Percentiles rank a stretch among this genome's conserved stretches.
phyloP scores from a whole-genome alignment of 1,140 invertebrate genomes.

The honey bee (Apis mellifera) region DNA sequence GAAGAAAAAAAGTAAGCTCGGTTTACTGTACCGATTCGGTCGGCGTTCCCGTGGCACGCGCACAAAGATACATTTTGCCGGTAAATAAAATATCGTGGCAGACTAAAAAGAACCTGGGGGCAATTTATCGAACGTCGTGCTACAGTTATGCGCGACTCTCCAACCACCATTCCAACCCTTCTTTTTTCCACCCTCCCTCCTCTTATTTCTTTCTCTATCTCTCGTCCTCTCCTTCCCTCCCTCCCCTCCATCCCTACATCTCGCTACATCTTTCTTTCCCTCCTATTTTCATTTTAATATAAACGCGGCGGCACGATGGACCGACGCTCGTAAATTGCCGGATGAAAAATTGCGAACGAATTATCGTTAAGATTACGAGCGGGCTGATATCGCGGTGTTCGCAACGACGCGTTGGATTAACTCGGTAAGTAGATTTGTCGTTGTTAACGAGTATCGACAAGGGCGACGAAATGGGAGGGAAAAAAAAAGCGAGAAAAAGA shows the following conservation, averaged over 20 bases:
- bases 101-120: slow-evolving; percentile 55
- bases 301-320: neutral
- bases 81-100: slow-evolving; percentile 64
- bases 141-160: slow-evolving; percentile 52
- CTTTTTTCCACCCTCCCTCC: slow-evolving; percentile 41
- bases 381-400: neutral
- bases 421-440: slow-evolving; percentile 31
- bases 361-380: slow-evolving; percentile 61
- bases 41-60: slow-evolving; percentile 43
- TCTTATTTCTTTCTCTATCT: slow-evolving; percentile 8
- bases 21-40: slow-evolving; percentile 40
- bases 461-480: slow-evolving; percentile 11
- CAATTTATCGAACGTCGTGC: slow-evolving; percentile 65
- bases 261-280: neutral
- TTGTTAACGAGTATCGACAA: slow-evolving; percentile 40
- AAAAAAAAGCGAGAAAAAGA: too few relatives aligned
- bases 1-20: neutral
- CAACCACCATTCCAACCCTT: neutral
- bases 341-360: slow-evolving; percentile 60
- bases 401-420: slow-evolving; percentile 23
- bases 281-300: neutral
- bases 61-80: slow-evolving; percentile 51
- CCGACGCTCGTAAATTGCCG: slow-evolving; percentile 59
- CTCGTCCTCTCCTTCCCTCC: neutral
- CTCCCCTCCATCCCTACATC: too few relatives aligned